Evolutionary conservation across 1,140 invertebrate genomes (phyloP).

Genomic region (Onthophagus taurus): DNA sequence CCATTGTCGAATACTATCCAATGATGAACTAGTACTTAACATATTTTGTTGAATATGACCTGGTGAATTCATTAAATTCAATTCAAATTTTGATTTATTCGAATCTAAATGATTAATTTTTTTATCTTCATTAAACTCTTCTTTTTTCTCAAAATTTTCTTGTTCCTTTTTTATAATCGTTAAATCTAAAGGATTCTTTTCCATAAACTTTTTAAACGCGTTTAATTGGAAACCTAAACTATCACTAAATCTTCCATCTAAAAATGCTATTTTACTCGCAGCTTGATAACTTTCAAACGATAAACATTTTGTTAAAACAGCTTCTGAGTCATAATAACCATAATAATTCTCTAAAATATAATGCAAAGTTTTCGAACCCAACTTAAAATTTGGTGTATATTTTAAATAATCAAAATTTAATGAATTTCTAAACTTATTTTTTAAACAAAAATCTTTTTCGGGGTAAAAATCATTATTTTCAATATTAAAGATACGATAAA

Average conservation of each 20-base stretch:
- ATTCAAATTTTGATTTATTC: slow-evolving; percentile 12
- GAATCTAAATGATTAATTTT: slow-evolving; percentile 10
- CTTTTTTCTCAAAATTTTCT: slow-evolving; percentile 4
- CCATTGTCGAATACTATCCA: slow-evolving; percentile 35
- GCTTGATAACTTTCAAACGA: slow-evolving; percentile 38
- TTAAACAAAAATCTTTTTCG: slow-evolving; percentile 6
- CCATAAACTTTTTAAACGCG: slow-evolving; percentile 33
- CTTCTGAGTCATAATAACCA: slow-evolving; percentile 34
- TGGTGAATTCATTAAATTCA: slow-evolving; percentile 22
- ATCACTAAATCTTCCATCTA: slow-evolving; percentile 37
- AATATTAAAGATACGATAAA: slow-evolving; percentile 20
- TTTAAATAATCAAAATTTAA: slow-evolving; percentile 23
- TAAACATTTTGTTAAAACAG: slow-evolving; percentile 33
- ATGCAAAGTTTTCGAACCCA: slow-evolving; percentile 35
- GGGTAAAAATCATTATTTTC: slow-evolving; percentile 19
- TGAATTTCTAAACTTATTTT: slow-evolving; percentile 8
- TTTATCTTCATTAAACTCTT: slow-evolving; percentile 6
- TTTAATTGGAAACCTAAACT: slow-evolving; percentile 39
- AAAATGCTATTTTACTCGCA: slow-evolving; percentile 37
- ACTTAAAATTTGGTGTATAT: slow-evolving; percentile 23
- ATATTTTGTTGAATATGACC: no score
- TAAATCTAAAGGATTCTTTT: slow-evolving; percentile 22
- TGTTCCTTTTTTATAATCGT: slow-evolving; percentile 7
- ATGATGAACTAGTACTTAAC: slow-evolving; percentile 33
- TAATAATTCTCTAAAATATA: slow-evolving; percentile 35